Evolutionary conservation across 2,888 invertebrate species (phyloP).

Genomic region (Drosophila nr. perissopoda): DNA sequence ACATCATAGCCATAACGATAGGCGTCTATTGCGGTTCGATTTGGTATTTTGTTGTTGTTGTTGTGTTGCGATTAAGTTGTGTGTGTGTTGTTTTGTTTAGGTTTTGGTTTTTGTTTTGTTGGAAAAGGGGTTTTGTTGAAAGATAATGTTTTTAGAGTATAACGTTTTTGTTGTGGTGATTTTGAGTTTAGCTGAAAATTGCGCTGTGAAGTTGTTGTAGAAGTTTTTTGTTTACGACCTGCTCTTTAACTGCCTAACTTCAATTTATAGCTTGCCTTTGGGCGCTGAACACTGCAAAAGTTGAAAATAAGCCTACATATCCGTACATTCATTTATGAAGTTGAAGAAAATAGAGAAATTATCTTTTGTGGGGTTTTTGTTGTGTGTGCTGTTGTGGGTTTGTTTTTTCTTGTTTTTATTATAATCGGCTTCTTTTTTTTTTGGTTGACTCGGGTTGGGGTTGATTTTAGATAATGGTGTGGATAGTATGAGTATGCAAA

Average conservation of each 20-base stretch:
- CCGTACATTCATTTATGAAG: constrained; percentile 22
- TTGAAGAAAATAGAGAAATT: constrained; percentile 20
- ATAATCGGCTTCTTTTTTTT: constrained; percentile 19
- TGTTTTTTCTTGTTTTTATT: constrained; percentile 33
- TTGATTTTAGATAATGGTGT: constrained; percentile 49
- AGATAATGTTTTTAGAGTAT: constrained; percentile 58
- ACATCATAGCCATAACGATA: constrained; percentile 93
- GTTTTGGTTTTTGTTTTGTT: constrained; percentile 29
- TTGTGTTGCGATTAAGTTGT: constrained; percentile 36
- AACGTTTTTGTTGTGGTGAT: constrained; percentile 40
- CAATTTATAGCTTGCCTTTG: constrained; percentile 26
- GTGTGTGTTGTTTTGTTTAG: constrained; percentile 14
- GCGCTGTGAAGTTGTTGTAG: constrained; percentile 47
- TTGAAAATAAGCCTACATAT: constrained; percentile 26
- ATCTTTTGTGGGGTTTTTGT: constrained; percentile 42
- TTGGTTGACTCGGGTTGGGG: constrained; percentile 16
- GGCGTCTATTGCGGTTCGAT: constrained; percentile 85
- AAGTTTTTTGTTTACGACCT: constrained; percentile 26
- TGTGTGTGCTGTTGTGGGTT: constrained; percentile 34
- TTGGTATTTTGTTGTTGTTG: constrained; percentile 31
- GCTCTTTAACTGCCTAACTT: constrained; percentile 37
- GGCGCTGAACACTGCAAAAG: constrained; percentile 45
- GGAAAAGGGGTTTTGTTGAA: constrained; percentile 43
- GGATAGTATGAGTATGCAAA: constrained; percentile 81
- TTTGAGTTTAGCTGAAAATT: constrained; percentile 48